Percentiles rank a stretch among this genome's conserved stretches.
Evolutionary conservation across 2,888 invertebrate genomes (phyloP).

Genomic region (Drosophila vallismaia): DNA sequence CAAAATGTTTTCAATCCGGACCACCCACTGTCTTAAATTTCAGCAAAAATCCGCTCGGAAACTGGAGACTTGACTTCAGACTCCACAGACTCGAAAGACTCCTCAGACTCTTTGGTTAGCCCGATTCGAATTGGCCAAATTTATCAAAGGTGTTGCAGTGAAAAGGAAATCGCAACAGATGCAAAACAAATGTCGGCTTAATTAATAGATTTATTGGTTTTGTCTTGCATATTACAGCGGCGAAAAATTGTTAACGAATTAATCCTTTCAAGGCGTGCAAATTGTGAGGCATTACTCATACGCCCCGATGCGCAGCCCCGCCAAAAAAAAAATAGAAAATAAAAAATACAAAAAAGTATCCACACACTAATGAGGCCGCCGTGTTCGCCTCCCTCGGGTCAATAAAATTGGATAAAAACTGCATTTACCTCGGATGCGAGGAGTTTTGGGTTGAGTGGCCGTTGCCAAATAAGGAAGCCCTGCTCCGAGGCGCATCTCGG

Average conservation of each 20-base stretch:
- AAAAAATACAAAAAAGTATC: not conserved
- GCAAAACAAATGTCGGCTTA: slow-evolving; percentile 75
- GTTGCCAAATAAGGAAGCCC: slow-evolving; percentile 65
- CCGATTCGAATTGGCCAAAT: slow-evolving; percentile 28
- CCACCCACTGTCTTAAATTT: slow-evolving; percentile 79
- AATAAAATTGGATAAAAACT: slow-evolving; percentile 80
- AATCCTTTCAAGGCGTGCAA: slow-evolving; percentile 82
- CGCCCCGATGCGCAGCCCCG: slow-evolving; percentile 50
- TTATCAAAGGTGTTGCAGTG: slow-evolving; percentile 29
- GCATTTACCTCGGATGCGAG: slow-evolving; percentile 54
- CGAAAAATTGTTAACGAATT: slow-evolving; percentile 81
- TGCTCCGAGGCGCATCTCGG: slow-evolving; percentile 59
- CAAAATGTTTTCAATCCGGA: slow-evolving; percentile 62
- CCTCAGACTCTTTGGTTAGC: not conserved
- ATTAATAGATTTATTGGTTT: slow-evolving; percentile 83
- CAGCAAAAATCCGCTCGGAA: slow-evolving; percentile 75
- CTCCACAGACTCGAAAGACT: not conserved
- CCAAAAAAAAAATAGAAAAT: not conserved
- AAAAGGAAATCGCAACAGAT: slow-evolving; percentile 41
- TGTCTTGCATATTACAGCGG: slow-evolving; percentile 78
- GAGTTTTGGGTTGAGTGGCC: slow-evolving; percentile 5
- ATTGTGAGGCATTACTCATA: slow-evolving; percentile 68
- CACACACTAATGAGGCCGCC: slow-evolving; percentile 26
- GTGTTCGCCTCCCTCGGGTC: slow-evolving; percentile 56
- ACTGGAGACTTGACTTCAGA: slow-evolving; percentile 13